Evolutionary conservation across 1,140 invertebrate species (phyloP).

Genomic region (Penaeus indicus): DNA sequence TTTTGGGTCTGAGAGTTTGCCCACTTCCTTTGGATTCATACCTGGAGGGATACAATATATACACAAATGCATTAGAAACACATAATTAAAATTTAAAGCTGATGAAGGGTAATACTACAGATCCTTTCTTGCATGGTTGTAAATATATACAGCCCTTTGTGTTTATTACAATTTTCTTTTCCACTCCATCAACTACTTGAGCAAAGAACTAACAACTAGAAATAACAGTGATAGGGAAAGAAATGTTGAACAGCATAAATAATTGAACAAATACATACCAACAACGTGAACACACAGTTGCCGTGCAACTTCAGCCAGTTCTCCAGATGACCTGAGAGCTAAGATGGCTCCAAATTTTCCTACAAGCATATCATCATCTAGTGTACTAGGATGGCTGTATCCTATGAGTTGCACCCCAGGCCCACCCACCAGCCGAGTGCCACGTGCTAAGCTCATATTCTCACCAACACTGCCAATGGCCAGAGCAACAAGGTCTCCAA

Average conservation of each 20-base stretch:
- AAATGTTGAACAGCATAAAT: neutral
- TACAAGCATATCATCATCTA: constrained; percentile 68
- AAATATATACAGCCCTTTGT: too few species aligned
- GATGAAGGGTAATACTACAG: neutral
- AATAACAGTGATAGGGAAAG: too few species aligned
- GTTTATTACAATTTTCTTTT: too few species aligned
- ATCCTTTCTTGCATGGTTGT: neutral
- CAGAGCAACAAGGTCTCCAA: constrained; percentile 85
- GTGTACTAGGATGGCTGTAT: constrained; percentile 81
- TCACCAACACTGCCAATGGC: constrained; percentile 89
- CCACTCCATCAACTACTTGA: neutral
- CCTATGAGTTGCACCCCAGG: constrained; percentile 71
- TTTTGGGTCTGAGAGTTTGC: constrained; percentile 78
- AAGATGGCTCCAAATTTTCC: constrained; percentile 89
- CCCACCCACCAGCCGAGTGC: constrained; percentile 71
- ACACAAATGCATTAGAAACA: constrained; percentile 30
- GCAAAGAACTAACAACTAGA: too few species aligned
- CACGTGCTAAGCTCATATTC: constrained; percentile 86
- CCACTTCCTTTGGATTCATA: constrained; percentile 86
- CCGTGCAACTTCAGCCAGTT: constrained; percentile 73
- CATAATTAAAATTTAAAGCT: neutral
- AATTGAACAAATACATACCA: constrained; percentile 71
- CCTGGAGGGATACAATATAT: constrained; percentile 71
- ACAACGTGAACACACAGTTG: constrained; percentile 93
- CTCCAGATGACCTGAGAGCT: constrained; percentile 74